Conservation (phyloP, 2,888 invertebrate genomes). For the Myopa testacea region DNA sequence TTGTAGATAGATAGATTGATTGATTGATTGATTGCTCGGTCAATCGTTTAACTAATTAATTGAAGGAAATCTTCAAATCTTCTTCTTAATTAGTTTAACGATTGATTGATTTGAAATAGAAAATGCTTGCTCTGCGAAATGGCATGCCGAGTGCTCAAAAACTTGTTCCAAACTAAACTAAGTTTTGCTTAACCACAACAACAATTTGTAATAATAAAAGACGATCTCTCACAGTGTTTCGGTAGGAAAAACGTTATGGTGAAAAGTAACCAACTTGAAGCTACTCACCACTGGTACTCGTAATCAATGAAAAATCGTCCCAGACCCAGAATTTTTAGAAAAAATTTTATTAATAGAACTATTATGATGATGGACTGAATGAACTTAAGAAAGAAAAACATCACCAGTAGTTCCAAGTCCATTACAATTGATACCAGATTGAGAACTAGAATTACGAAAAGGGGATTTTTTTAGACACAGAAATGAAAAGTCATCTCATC, state of each 20-base stretch:
- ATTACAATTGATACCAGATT: too few species aligned
- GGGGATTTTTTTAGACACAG: too few species aligned
- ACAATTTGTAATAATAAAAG: conserved; percentile 55
- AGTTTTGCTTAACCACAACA: conserved; percentile 24
- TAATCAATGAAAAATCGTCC: too few species aligned
- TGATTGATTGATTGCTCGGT: conserved; percentile 17
- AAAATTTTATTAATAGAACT: too few species aligned
- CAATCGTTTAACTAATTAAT: not conserved
- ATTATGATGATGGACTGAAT: too few species aligned
- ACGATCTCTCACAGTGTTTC: conserved; percentile 59
- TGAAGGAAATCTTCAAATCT: too few species aligned
- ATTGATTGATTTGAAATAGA: not conserved
- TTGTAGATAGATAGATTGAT: conserved; percentile 19
- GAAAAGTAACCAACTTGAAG: not conserved
- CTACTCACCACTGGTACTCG: too few species aligned
- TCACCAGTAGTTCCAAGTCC: too few species aligned
- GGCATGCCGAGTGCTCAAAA: not conserved
- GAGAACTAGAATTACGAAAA: too few species aligned
- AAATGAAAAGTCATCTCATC: too few species aligned
- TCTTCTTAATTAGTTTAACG: not conserved
- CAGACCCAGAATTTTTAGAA: too few species aligned
- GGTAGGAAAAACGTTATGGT: conserved; percentile 27
- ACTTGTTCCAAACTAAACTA: not conserved
- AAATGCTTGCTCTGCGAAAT: conserved; percentile 42
- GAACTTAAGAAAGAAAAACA: too few species aligned